These are phyloP conservation scores for Cheirogaleus medius DNA, from an alignment of 2,113 vertebrate genomes.

Conservation along the genomic window DNA sequence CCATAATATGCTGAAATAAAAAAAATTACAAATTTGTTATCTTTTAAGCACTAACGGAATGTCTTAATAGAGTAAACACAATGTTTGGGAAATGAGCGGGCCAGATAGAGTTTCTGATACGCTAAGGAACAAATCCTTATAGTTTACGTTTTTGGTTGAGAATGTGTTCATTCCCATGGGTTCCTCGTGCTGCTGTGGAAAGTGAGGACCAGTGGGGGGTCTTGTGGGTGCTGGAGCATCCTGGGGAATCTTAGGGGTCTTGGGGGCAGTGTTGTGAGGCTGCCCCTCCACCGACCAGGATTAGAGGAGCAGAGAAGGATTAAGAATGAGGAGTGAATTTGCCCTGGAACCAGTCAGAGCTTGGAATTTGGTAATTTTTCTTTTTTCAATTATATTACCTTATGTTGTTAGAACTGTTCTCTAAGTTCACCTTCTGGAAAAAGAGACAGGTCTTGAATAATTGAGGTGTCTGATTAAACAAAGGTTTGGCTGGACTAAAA, in stretches of 20 bases:
- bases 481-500: neutral
- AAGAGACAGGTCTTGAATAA: neutral
- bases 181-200: accelerated
- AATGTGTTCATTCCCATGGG: neutral
- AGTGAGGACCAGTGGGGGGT: neutral
- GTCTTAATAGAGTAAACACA: neutral
- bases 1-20: no score
- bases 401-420: neutral
- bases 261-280: neutral
- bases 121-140: neutral
- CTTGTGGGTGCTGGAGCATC: no score
- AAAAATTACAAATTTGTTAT: neutral
- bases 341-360: no score
- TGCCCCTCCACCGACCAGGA: no score
- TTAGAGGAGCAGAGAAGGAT: no score
- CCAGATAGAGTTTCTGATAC: neutral
- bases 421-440: neutral
- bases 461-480: neutral
- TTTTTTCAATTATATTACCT: neutral
- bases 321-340: neutral
- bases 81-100: neutral
- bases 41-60: neutral
- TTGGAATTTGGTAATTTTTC: neutral
- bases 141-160: neutral
- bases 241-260: no score